Conservation (phyloP, 2,797 vertebrate genomes). For the Phrynocephalus forsythii region DNA sequence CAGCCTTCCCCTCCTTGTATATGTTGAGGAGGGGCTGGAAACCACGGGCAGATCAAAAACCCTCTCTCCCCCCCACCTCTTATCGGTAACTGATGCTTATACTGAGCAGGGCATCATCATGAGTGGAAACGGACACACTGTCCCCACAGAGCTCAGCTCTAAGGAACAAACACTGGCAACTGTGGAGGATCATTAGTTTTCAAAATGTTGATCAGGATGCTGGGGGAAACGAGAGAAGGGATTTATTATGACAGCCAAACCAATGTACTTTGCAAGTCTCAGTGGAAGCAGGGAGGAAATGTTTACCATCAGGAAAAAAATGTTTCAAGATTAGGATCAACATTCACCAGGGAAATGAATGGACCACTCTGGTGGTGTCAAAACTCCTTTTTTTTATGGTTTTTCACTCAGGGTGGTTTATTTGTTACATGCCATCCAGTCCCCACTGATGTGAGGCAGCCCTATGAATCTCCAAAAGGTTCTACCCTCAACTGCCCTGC, state of each 20-base stretch:
- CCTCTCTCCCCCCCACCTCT: not conserved
- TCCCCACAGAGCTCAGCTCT: not conserved
- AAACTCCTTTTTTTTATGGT: no score
- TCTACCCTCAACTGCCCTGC: no score
- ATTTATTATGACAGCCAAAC: conserved; percentile 10
- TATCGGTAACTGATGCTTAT: conserved; percentile 4
- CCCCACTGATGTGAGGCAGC: no score
- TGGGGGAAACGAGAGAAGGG: not conserved
- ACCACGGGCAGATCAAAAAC: not conserved
- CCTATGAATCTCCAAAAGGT: no score
- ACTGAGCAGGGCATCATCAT: not conserved
- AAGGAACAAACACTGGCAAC: not conserved
- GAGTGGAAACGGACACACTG: not conserved
- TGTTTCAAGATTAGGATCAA: not conserved
- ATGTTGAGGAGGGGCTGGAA: not conserved
- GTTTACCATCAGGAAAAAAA: not conserved
- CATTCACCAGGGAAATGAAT: not conserved
- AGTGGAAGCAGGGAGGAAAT: not conserved
- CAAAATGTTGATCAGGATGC: conserved; percentile 14
- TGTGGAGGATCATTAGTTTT: conserved; percentile 20
- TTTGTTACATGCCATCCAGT: no score
- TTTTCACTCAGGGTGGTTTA: not conserved
- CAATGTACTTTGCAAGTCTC: not conserved
- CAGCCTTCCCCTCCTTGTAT: not conserved
- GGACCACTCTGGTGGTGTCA: not conserved